These are phyloP conservation scores for Malacoraja senta DNA, from an alignment of 2,797 vertebrate species.

Conservation along the genomic window DNA sequence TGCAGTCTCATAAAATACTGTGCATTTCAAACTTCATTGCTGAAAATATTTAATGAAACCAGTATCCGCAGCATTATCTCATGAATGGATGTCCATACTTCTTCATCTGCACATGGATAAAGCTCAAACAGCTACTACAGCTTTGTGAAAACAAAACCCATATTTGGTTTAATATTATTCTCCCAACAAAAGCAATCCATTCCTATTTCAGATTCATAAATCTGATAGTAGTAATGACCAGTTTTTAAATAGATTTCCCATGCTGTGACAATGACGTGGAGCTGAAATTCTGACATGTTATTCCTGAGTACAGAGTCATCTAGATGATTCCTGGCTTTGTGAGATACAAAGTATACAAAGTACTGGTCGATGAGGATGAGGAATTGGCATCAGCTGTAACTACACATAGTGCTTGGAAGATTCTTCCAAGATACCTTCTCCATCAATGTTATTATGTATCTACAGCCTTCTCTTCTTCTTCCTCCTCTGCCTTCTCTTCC, in stretches of 20 bases:
- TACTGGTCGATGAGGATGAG: conserved; percentile 66
- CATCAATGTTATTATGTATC: conserved; percentile 75
- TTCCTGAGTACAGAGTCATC: conserved; percentile 96
- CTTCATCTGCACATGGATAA: conserved; percentile 22
- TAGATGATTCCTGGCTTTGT: conserved; percentile 70
- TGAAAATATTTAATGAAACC: conserved; percentile 14
- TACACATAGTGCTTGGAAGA: conserved; percentile 72
- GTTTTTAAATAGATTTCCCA: conserved; percentile 33
- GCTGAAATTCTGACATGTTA: conserved; percentile 69
- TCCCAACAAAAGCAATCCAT: conserved; percentile 30
- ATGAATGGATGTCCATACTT: conserved; percentile 21
- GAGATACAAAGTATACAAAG: conserved; percentile 63
- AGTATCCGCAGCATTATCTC: conserved; percentile 7
- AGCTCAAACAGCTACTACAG: not conserved
- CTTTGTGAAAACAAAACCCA: conserved; percentile 36
- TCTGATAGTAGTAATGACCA: conserved; percentile 14
- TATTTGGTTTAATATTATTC: conserved; percentile 28
- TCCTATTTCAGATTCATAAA: conserved; percentile 30
- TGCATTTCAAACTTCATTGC: conserved; percentile 11
- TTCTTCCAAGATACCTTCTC: conserved; percentile 59
- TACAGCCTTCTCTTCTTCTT: conserved; percentile 62
- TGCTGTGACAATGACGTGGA: conserved; percentile 17
- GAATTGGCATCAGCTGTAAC: conserved; percentile 64
- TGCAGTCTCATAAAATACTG: conserved; percentile 31
- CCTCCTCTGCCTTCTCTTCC: conserved; percentile 58